These are phyloP conservation scores for Todiramphus chloris DNA, from an alignment of 2,113 vertebrate genomes.

Conservation along the genomic window DNA sequence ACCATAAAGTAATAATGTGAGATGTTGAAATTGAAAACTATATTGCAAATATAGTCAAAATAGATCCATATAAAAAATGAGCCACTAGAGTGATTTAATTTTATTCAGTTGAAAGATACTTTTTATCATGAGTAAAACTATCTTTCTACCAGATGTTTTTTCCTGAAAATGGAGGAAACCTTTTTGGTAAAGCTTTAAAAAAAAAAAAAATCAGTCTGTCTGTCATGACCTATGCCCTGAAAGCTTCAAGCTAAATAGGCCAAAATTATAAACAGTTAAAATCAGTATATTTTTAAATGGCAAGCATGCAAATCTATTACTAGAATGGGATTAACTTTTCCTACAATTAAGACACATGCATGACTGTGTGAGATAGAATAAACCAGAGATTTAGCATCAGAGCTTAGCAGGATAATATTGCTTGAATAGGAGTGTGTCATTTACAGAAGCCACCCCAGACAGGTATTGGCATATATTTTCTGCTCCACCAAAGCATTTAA, in stretches of 20 bases:
- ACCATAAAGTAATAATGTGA: not conserved
- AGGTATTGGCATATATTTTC: not conserved
- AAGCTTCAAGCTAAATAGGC: not conserved
- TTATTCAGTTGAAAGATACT: not conserved
- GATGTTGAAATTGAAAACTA: not conserved
- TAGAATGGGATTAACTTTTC: not conserved
- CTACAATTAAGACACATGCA: not conserved
- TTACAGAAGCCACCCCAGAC: not conserved
- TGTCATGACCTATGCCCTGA: not conserved
- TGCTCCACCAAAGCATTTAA: not conserved
- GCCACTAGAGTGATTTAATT: not conserved
- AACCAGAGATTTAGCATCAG: not conserved
- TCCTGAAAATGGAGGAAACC: not conserved
- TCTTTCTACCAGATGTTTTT: not conserved
- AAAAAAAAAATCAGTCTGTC: not conserved
- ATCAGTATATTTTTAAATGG: not conserved
- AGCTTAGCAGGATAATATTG: not conserved
- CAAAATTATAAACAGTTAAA: not conserved
- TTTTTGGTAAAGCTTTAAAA: not conserved
- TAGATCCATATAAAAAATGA: not conserved
- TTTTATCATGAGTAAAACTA: not conserved
- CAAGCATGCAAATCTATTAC: not conserved
- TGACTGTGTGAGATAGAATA: not conserved
- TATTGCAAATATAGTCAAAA: not conserved
- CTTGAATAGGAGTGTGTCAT: not conserved